phyloP scores from a whole-genome alignment of 2,113 vertebrate species.

The Calonectris borealis region DNA sequence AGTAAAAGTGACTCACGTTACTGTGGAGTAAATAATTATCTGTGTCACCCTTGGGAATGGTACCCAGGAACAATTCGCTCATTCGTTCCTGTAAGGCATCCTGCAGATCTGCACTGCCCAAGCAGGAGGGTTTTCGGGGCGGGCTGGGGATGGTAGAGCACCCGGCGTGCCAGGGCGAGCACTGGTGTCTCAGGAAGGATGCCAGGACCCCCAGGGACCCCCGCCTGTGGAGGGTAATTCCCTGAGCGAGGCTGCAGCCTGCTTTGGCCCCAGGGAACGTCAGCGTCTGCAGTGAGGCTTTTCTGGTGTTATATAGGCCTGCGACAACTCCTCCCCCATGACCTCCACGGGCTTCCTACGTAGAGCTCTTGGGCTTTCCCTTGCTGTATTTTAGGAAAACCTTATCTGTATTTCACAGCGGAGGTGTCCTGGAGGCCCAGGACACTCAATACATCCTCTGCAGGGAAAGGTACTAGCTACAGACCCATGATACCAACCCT shows the following conservation, averaged over 20 bases:
- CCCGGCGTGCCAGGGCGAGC: accelerated
- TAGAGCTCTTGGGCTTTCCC: neutral
- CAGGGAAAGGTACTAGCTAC: neutral
- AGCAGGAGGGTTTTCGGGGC: neutral
- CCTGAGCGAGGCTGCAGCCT: neutral
- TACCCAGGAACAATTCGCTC: neutral
- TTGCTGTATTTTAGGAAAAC: neutral
- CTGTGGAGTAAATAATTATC: neutral
- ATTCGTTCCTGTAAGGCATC: accelerated
- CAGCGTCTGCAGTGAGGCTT: neutral
- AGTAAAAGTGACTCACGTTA: neutral
- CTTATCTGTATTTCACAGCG: neutral
- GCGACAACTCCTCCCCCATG: neutral
- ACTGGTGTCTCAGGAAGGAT: no score
- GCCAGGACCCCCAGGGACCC: no score
- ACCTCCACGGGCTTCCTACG: accelerated
- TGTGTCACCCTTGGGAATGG: neutral
- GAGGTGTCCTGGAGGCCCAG: neutral
- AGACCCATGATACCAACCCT: neutral
- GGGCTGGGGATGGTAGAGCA: neutral
- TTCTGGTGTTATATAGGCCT: neutral
- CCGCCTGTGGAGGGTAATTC: neutral
- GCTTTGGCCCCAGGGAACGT: neutral
- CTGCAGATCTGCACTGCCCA: neutral
- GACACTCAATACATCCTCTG: neutral